A percentile compares a stretch with the other conserved stretches of the same genome.
Evolutionary conservation across 2,888 invertebrate species (phyloP).

Genomic region (Nineta flava): DNA sequence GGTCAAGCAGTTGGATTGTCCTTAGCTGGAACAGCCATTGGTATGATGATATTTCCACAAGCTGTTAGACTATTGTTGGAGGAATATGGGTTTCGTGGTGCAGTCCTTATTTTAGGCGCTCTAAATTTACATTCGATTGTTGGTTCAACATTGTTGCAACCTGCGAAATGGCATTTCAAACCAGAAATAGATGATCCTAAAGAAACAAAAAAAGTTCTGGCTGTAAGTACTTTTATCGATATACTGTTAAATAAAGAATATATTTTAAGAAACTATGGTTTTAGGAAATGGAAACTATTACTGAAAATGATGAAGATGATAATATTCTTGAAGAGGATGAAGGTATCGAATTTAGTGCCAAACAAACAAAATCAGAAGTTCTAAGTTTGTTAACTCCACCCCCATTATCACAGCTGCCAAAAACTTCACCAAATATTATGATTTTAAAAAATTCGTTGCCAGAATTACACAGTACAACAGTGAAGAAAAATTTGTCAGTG

Average conservation of each 20-base stretch:
- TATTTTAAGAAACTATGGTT: constrained; percentile 11
- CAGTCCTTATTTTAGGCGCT: constrained; percentile 49
- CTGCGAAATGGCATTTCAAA: constrained; percentile 52
- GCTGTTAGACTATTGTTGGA: constrained; percentile 47
- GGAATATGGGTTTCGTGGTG: constrained; percentile 47
- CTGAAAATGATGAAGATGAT: constrained; percentile 44
- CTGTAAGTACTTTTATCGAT: background rate
- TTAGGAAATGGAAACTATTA: constrained; percentile 52
- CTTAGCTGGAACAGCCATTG: constrained; percentile 65
- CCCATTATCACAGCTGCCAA: constrained; percentile 18
- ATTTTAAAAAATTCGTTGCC: background rate
- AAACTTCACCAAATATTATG: too few relatives aligned
- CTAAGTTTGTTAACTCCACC: constrained; percentile 29
- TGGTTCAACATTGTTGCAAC: constrained; percentile 51
- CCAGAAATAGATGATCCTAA: constrained; percentile 30
- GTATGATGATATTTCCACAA: constrained; percentile 67
- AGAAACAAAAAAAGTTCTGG: background rate
- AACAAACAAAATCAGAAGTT: constrained; percentile 20
- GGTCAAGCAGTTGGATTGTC: constrained; percentile 68
- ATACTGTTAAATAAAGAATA: background rate
- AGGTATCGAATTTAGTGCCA: constrained; percentile 14
- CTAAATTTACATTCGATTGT: constrained; percentile 50
- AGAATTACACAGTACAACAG: background rate
- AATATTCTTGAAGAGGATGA: constrained; percentile 37
- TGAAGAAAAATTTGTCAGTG: background rate